Evolutionary conservation across 2,888 invertebrate species (phyloP).

Genomic region (Notodonta dromedarius): DNA sequence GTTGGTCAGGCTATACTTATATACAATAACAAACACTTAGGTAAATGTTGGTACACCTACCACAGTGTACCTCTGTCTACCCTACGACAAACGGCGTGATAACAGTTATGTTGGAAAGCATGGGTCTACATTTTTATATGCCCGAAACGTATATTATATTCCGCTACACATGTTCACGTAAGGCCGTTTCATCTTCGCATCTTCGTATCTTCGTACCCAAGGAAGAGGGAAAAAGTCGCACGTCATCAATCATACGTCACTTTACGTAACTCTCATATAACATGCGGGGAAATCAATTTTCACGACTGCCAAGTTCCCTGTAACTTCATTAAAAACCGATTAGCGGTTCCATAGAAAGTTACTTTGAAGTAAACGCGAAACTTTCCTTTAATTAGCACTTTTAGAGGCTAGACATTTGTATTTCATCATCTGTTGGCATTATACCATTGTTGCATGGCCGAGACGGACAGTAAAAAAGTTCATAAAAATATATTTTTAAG

Average conservation of each 20-base stretch:
- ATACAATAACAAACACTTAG: no score
- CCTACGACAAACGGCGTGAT: no score
- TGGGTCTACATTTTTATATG: no score
- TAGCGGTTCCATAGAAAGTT: constrained; percentile 43
- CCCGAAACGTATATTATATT: background rate
- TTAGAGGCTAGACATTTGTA: constrained; percentile 21
- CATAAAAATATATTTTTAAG: constrained; percentile 4
- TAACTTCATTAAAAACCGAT: constrained; percentile 46
- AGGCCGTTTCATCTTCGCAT: background rate
- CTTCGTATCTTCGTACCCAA: background rate
- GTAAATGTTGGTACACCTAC: no score
- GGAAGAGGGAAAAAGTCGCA: background rate
- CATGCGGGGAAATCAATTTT: constrained; percentile 32
- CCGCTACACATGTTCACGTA: background rate
- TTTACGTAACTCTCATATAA: constrained; percentile 25
- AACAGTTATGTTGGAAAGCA: no score
- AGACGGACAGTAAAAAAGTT: constrained; percentile 23
- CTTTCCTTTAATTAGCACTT: constrained; percentile 55
- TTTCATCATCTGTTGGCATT: constrained; percentile 17
- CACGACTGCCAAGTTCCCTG: constrained; percentile 53
- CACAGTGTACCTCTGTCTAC: no score
- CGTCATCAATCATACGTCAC: constrained; percentile 10
- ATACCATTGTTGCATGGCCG: constrained; percentile 17
- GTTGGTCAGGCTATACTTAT: no score
- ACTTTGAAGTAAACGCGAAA: constrained; percentile 17